Evolutionary conservation across 2,888 invertebrate genomes (phyloP), one percentile per base, ranked within the genome.

Genomic region (Synergus umbraculus): DNA sequence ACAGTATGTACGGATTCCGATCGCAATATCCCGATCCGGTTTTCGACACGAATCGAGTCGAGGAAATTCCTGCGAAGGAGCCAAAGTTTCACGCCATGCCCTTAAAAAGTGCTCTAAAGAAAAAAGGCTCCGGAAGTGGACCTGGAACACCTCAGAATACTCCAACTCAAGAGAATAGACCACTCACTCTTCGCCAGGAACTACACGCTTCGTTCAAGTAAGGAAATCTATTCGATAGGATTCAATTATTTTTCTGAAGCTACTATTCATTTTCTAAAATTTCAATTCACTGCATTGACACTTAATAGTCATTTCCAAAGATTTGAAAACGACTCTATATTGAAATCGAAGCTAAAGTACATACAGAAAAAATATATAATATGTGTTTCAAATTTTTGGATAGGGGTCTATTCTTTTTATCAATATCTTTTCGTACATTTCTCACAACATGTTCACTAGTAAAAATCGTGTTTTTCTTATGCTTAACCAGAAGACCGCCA

Each of bases 61-160:
- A 98, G 92, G 97, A 97, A 93, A 97, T 98, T 89, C 97, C 97
- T 86, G 97, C 98, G 81, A 97, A 97, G 93, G 97, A 98, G 94
- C 98, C 97, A 64, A 96, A 96, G 90, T 96, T 97, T 93, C 96
- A 97, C 93, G 97, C 97, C 85, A 95, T 97, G 94, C 98, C 98
- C 85, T 95, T 97, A 82, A 98, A 98, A 93, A 97, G 97, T 77
- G 98, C 98, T 85, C 94, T 98, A 86, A 98, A 98, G 94, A 98
- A 97, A 92, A 96, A 96, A 90, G 91, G 92, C 64, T 78, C 83
- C 49, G 94, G 94, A 82, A 94, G 95, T 86, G 94, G 94, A 4
- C 94, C 96, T 78, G 96, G 96, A 58, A 94, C 94, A 43, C 94
- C 94, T 8, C 94, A 94, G 85, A 94, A 93, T 82, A 97, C 97